Evolutionary conservation across 1,140 invertebrate genomes (phyloP), one percentile per base, ranked within the genome.

Genomic region (Ceratina australensis): DNA sequence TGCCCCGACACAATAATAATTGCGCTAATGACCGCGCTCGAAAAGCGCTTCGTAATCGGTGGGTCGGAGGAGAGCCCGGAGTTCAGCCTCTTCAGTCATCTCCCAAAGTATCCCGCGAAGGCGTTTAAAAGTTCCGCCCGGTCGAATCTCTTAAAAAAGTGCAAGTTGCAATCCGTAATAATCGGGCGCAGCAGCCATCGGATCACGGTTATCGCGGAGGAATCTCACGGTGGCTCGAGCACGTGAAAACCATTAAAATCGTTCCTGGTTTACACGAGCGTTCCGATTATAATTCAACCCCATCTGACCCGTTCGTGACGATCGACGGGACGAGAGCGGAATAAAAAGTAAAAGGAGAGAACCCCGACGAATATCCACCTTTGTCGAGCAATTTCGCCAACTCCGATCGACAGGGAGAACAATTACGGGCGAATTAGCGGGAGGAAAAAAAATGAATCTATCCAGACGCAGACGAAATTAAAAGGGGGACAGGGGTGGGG

Each of bases 1-100:
- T 90, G 78, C 86, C 79, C 82, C 85, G 81, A 82, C 87, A 87
- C 86, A 86, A 89, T 89, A 87, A 89, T 91, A 91, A 91, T 91
- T 91, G 89, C 88, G 84, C 88, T 90, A 90, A 91, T 90, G 88
- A 89, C 90, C 89, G 82, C 80, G 82, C 81, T 82, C 82, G 73
- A 89, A 87, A 89, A 89, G 82, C 82, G 87, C 87, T 78, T 83
- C 69, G 87, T 88, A 89, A 88, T 88, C 87, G 81, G 69, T 67
- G 81, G 61, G 61, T 54, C 72, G 82, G n/a, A n/a, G n/a, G n/a
- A n/a, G n/a, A 56, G 61, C 67, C 73, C 56, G 71, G n/a, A n/a
- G n/a, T 74, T 82, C 81, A 74, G 52, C 63, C 71, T 78, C 84
- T 83, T 78, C 71, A 66, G 78, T 50, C 67, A 61, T 81, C 80